These are phyloP conservation scores for Sturmia bella DNA, from an alignment of 2,888 invertebrate genomes.

Conservation along the genomic window DNA sequence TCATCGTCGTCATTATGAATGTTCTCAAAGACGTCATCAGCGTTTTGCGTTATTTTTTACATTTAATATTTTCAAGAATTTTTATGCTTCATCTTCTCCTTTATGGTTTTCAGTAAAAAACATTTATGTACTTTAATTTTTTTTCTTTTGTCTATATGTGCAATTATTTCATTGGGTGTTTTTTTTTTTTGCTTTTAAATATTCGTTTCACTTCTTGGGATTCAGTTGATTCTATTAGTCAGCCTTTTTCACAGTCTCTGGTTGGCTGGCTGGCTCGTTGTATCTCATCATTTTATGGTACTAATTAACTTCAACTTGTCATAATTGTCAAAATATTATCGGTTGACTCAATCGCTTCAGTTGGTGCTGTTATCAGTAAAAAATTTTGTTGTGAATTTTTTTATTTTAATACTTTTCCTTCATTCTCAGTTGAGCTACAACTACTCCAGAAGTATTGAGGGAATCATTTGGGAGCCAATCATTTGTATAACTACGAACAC, in stretches of 20 bases:
- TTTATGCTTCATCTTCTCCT: conserved; percentile 5
- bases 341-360: conserved; percentile 64
- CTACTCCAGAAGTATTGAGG: conserved; percentile 20
- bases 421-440: conserved; percentile 10
- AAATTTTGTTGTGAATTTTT: conserved; percentile 52
- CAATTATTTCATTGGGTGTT: conserved; percentile 59
- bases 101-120: conserved; percentile 27
- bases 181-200: not conserved
- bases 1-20: conserved; percentile 22
- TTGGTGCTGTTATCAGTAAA: conserved; percentile 66
- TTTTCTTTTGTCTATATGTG: conserved; percentile 1
- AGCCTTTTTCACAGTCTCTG: conserved; percentile 7
- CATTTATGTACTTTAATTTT: not conserved
- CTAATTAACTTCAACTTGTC: conserved; percentile 70
- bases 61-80: conserved; percentile 45
- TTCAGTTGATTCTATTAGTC: conserved; percentile 30
- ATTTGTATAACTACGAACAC: not conserved
- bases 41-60: conserved; percentile 29
- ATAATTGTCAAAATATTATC: conserved; percentile 70
- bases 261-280: conserved; percentile 32
- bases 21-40: not conserved
- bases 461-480: not conserved
- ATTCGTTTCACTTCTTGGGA: not conserved
- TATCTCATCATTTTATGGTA: conserved; percentile 65
- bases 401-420: conserved; percentile 2